Evolutionary conservation across 2,113 vertebrate species (phyloP), one percentile per base, ranked within the genome.

Genomic region (Esox niger): DNA sequence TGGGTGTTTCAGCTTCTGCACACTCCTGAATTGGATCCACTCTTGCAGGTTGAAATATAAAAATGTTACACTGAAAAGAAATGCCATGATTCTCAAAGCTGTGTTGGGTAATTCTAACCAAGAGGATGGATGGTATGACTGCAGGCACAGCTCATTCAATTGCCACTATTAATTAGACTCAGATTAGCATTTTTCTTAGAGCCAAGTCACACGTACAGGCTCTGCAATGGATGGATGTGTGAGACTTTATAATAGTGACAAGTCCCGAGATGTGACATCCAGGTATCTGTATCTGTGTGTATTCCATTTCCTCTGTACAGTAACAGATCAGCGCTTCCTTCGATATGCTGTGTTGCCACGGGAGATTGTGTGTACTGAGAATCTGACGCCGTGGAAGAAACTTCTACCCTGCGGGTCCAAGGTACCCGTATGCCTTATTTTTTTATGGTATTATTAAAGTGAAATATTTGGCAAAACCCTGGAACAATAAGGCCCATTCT

Each of bases 321-420:
- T 82, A 63, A 97, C 95, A 0, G 93, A 98, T 54, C 95, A 96
- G 72, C 85, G 75, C 4, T 95, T 98, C 67, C 91, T 99, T 35
- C 92, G 97, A 32, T 99, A 99, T 0, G 95, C 97, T 0, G 94
- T 94, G 61, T 87, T 99, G 73, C 97, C 97, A 0, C 87, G 96
- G 60, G 97, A 99, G 84, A 94, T 98, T 0, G 97, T 99, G 63
- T 99, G 97, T 87, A 99, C 97, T 0, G 97, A 99, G 86, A 99
- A 99, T 88, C 92, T 99, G 86, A 99, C 97, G 0, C 97, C 97
- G 0, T 99, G 97, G 97, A 99, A 99, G 87, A 99, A 99, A 69
- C 93, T 99, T 64, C 83, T 99, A 60, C 95, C 97, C 0, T 99
- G 97, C 78, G 95, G 95, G 27, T 97, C 97, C 33, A 98, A 97